Evolutionary conservation across 2,797 vertebrate species (phyloP).

Genomic region (Centroberyx gerrardi): DNA sequence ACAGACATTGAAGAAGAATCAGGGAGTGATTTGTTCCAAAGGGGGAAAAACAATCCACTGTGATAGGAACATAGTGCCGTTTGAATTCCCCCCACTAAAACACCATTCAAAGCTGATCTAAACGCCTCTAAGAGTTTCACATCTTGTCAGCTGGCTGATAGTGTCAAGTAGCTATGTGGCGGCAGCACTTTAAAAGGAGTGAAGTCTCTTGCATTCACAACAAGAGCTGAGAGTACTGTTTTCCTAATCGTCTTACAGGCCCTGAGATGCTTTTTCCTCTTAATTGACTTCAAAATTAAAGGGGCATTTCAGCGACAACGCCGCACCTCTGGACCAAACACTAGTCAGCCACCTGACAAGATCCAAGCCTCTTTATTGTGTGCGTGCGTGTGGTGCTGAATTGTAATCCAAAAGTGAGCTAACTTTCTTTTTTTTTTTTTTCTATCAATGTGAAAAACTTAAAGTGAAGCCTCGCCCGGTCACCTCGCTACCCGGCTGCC

Average conservation of each 20-base stretch:
- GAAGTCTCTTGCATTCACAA: conserved; percentile 8
- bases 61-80: conserved; percentile 48
- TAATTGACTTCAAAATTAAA: conserved; percentile 29
- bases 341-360: conserved; percentile 3
- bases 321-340: conserved; percentile 18
- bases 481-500: conserved; percentile 39
- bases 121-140: conserved; percentile 32
- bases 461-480: conserved; percentile 29
- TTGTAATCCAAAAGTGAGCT: conserved; percentile 28
- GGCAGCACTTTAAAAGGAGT: conserved; percentile 35
- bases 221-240: conserved; percentile 15
- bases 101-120: conserved; percentile 52
- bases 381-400: conserved; percentile 7
- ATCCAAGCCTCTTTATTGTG: neutral
- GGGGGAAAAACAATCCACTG: conserved; percentile 45
- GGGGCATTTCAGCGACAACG: neutral
- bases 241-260: conserved; percentile 23
- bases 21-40: conserved; percentile 48
- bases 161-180: conserved; percentile 34
- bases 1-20: neutral
- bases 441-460: conserved; percentile 27
- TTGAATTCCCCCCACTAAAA: conserved; percentile 44
- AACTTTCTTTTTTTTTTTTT: neutral
- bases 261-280: conserved; percentile 21
- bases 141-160: conserved; percentile 39